These are phyloP conservation scores for Tetragonula carbonaria DNA, from an alignment of 2,888 invertebrate species.

Conservation along the genomic window DNA sequence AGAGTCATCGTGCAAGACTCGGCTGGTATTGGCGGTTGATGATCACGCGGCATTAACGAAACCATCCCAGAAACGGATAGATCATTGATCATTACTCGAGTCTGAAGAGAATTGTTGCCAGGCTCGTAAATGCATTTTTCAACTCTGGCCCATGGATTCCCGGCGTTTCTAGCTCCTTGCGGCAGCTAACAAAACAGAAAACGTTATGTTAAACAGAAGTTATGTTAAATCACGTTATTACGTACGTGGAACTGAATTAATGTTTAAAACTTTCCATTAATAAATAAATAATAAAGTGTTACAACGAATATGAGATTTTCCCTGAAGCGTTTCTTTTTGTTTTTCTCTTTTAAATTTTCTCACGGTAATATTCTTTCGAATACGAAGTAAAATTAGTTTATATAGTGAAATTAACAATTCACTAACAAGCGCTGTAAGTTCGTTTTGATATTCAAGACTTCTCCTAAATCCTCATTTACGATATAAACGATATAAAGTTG, in stretches of 20 bases:
- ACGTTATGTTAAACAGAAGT: background rate
- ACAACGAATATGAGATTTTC: background rate
- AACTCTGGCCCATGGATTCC: slow-evolving; percentile 85
- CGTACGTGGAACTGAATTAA: background rate
- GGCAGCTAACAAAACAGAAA: slow-evolving; percentile 69
- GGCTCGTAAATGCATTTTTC: slow-evolving; percentile 92
- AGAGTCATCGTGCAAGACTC: slow-evolving; percentile 92
- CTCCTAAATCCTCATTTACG: background rate
- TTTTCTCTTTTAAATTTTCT: no score
- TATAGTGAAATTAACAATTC: background rate
- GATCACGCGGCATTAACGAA: slow-evolving; percentile 84
- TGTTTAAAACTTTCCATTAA: background rate
- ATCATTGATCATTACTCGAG: slow-evolving; percentile 91
- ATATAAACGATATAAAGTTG: background rate
- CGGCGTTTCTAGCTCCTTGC: slow-evolving; percentile 68
- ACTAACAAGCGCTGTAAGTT: background rate
- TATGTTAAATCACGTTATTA: background rate
- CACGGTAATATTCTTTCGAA: no score
- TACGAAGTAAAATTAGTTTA: no score
- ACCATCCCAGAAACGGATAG: slow-evolving; percentile 92
- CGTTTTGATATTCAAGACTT: background rate
- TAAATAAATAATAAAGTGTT: background rate
- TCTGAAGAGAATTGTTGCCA: slow-evolving; percentile 90
- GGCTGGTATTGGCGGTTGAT: slow-evolving; percentile 77
- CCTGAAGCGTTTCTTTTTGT: background rate